phyloP scores from a whole-genome alignment of 2,888 invertebrate genomes.

The Cosmopolites sordidus region DNA sequence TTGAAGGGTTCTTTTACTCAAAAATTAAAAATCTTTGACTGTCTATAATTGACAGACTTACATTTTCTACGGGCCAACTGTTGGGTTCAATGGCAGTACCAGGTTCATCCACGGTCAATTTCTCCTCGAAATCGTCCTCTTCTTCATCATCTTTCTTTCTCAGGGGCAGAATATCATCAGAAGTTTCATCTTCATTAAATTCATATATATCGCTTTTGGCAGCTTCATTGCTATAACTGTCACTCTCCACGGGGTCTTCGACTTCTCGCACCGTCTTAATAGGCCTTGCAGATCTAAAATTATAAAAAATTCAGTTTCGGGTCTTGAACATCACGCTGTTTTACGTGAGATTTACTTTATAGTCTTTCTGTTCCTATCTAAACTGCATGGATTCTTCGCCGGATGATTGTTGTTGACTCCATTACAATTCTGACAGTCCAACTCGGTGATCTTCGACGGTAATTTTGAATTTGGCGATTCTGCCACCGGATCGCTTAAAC shows the following conservation, averaged over 20 bases:
- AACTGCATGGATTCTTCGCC: constrained; percentile 5
- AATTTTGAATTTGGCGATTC: constrained; percentile 14
- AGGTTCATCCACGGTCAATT: constrained; percentile 29
- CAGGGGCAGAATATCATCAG: constrained; percentile 21
- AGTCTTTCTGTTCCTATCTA: constrained; percentile 4
- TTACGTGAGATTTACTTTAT: background rate
- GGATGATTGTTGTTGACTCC: constrained; percentile 23
- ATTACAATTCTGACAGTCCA: constrained; percentile 37
- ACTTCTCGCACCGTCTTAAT: too few species aligned
- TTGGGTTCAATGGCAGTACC: constrained; percentile 41
- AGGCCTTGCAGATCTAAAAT: too few species aligned
- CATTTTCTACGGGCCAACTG: constrained; percentile 44
- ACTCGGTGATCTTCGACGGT: constrained; percentile 11
- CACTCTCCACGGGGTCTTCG: background rate
- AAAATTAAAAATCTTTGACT: background rate
- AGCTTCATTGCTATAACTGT: constrained; percentile 32
- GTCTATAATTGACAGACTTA: constrained; percentile 6
- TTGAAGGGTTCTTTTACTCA: too few species aligned
- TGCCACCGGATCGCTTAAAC: constrained; percentile 44
- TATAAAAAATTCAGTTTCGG: too few species aligned
- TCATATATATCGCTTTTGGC: constrained; percentile 48
- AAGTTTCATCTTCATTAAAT: constrained; percentile 34
- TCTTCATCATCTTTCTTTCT: constrained; percentile 28
- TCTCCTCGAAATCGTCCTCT: constrained; percentile 12
- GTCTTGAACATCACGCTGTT: too few species aligned